A percentile compares a stretch with the other conserved stretches of the same genome.
Conservation (phyloP, 2,888 invertebrate species). For the Pseudococcus jackbeardsleyi region DNA sequence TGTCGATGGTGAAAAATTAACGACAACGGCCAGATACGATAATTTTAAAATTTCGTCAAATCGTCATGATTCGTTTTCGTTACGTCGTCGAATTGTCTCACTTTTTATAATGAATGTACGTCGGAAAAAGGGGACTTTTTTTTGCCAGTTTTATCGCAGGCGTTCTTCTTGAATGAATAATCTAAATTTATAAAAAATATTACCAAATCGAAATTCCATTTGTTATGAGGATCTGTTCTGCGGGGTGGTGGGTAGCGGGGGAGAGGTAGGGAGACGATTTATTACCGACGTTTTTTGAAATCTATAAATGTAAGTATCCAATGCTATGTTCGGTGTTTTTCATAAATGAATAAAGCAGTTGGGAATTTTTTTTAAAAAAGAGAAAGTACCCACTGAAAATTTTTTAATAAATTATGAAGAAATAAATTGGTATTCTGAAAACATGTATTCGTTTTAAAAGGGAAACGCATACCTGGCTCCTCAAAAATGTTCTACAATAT, state of each 20-base stretch:
- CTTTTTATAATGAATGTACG: neutral
- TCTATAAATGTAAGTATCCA: neutral
- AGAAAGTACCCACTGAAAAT: too few relatives aligned
- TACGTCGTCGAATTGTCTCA: neutral
- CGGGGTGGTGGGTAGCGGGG: neutral
- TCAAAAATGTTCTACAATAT: too few relatives aligned
- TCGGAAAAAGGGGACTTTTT: neutral
- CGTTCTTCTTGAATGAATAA: neutral
- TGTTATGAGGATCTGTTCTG: neutral
- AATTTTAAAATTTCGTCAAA: constrained; percentile 1
- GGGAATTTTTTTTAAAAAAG: too few relatives aligned
- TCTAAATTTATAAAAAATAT: constrained; percentile 4
- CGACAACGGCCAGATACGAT: neutral
- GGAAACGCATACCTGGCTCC: too few relatives aligned
- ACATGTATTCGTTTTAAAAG: too few relatives aligned
- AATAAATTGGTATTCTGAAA: too few relatives aligned
- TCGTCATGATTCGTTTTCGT: neutral
- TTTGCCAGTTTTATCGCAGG: neutral
- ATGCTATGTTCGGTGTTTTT: neutral
- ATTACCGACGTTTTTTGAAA: neutral
- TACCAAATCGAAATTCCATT: neutral
- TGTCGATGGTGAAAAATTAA: constrained; percentile 8
- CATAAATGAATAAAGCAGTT: too few relatives aligned
- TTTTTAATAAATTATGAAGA: too few relatives aligned
- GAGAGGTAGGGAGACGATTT: neutral